These are phyloP conservation scores for Gila robusta DNA, from an alignment of 2,797 vertebrate genomes.

Conservation along the genomic window DNA sequence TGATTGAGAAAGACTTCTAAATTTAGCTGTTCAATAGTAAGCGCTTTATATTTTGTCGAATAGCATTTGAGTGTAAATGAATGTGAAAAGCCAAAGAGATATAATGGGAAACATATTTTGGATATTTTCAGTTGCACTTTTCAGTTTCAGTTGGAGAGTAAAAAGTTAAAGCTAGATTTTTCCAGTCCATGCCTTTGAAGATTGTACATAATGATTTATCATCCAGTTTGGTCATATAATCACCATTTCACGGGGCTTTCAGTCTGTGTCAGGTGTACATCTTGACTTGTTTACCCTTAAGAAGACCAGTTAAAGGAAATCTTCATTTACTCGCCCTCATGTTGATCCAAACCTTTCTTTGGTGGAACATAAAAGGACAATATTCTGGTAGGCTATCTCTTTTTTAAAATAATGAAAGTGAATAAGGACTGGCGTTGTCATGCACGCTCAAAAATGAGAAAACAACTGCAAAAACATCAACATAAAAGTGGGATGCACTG, in stretches of 20 bases:
- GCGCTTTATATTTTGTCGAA: conserved; percentile 59
- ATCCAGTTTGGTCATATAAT: neutral
- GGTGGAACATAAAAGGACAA: neutral
- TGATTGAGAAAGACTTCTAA: conserved; percentile 75
- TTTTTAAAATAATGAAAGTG: conserved; percentile 8
- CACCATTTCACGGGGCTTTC: neutral
- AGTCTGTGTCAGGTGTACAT: neutral
- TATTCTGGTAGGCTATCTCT: neutral
- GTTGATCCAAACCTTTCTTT: neutral
- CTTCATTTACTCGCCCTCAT: neutral
- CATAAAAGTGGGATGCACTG: neutral
- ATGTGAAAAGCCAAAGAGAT: neutral
- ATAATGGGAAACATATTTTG: neutral
- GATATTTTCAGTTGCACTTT: neutral
- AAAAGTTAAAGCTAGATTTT: neutral
- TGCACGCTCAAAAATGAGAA: neutral
- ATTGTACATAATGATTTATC: neutral
- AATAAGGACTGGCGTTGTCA: neutral
- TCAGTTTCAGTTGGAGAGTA: neutral
- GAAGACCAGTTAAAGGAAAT: neutral
- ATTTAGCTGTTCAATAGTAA: conserved; percentile 77
- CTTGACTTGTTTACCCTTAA: neutral
- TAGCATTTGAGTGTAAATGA: conserved; percentile 6
- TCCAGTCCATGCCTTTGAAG: neutral
- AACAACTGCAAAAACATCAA: neutral